Percentiles rank a stretch among this genome's conserved stretches.
Evolutionary conservation across 2,888 invertebrate species (phyloP).

Genomic region (Harmothoe impar): DNA sequence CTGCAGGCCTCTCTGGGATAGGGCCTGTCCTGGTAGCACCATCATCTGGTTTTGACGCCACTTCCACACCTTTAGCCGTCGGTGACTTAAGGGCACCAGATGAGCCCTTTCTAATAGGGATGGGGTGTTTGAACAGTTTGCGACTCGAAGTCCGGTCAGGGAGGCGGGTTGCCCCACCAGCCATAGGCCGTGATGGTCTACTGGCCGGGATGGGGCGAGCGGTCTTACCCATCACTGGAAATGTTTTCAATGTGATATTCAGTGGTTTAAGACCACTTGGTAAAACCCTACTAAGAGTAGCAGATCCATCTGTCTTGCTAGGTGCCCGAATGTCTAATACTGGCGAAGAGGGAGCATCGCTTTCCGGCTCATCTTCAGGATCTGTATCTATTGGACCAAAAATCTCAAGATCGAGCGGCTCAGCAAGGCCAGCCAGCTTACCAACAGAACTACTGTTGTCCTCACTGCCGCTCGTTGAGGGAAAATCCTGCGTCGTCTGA

Average conservation of each 20-base stretch:
- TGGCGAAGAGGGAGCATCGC: background rate
- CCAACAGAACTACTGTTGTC: background rate
- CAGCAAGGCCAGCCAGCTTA: conserved; percentile 38
- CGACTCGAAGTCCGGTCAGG: conserved; percentile 20
- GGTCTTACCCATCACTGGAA: background rate
- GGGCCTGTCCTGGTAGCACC: background rate
- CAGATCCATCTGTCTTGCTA: background rate
- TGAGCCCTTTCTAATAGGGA: background rate
- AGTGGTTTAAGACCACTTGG: background rate
- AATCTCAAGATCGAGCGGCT: conserved; percentile 52
- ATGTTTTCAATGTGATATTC: background rate
- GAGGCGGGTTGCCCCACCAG: conserved; percentile 44
- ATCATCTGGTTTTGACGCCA: background rate
- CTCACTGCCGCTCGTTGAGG: conserved; percentile 52
- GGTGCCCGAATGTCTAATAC: background rate
- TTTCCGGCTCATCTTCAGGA: background rate
- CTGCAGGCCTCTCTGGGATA: background rate
- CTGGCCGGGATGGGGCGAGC: background rate
- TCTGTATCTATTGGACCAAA: background rate
- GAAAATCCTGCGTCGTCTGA: conserved; percentile 57
- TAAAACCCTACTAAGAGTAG: background rate
- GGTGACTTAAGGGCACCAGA: background rate
- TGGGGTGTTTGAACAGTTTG: background rate
- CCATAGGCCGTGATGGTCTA: background rate
- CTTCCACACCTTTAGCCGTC: background rate